Evolutionary conservation across 2,888 invertebrate species (phyloP).

Genomic region (Theristus sp.): DNA sequence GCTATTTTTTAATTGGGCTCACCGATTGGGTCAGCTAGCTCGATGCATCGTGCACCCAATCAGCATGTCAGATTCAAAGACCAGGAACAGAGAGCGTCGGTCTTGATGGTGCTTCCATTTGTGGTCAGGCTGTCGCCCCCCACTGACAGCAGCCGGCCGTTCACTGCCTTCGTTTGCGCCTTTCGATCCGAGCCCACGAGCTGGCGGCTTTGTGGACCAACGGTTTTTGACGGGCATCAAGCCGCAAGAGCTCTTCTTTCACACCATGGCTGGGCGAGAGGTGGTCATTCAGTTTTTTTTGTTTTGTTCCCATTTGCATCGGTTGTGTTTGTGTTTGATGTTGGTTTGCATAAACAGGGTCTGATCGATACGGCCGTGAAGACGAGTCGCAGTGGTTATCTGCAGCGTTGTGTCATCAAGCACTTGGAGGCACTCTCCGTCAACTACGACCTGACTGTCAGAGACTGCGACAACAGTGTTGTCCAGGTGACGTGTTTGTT

Average conservation of each 20-base stretch:
- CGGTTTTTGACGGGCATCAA: conserved; percentile 95
- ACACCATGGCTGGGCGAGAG: conserved; percentile 99
- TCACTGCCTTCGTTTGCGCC: conserved; percentile 59
- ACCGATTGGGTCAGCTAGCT: no score
- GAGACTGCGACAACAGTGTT: conserved; percentile 78
- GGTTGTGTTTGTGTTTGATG: not conserved
- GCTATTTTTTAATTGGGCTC: no score
- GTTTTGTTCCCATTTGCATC: not conserved
- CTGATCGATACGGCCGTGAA: conserved; percentile 98
- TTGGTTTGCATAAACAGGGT: conserved; percentile 41
- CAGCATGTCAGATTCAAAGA: no score
- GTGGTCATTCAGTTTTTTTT: conserved; percentile 32
- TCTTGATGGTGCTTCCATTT: no score
- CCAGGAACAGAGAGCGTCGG: no score
- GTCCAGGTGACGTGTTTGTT: conserved; percentile 66
- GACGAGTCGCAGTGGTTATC: conserved; percentile 90
- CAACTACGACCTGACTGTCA: conserved; percentile 78
- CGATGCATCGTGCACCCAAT: no score
- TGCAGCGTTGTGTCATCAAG: conserved; percentile 88
- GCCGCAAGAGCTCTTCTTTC: conserved; percentile 94
- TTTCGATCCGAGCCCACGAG: conserved; percentile 24
- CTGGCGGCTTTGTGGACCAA: conserved; percentile 76
- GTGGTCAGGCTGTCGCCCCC: conserved; percentile 54
- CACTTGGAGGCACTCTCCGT: conserved; percentile 85
- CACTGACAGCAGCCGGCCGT: conserved; percentile 76